Percentiles rank a stretch among this genome's conserved stretches.
phyloP scores from a whole-genome alignment of 2,888 invertebrate species.

The Acronicta aceris region DNA sequence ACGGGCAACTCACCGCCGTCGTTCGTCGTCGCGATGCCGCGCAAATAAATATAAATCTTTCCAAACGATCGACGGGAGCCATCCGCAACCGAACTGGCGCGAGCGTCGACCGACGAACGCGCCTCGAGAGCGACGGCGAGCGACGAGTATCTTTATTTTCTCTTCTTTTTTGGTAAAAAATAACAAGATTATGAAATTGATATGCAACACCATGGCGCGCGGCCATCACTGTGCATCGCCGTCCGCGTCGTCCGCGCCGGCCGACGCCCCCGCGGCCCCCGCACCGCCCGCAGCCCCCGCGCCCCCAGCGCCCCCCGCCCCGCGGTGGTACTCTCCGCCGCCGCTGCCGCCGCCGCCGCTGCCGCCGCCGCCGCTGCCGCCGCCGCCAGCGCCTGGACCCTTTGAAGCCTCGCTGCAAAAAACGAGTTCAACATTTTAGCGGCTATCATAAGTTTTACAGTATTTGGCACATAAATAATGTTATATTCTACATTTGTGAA shows the following conservation, averaged over 20 bases:
- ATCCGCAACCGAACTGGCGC: constrained; percentile 43
- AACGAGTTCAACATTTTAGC: constrained; percentile 6
- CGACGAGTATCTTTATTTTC: constrained; percentile 68
- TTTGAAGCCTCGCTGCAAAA: constrained; percentile 72
- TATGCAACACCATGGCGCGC: constrained; percentile 70
- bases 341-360: constrained; percentile 56
- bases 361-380: constrained; percentile 55
- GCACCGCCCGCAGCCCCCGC: constrained; percentile 35
- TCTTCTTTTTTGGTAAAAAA: constrained; percentile 83
- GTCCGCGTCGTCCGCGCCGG: constrained; percentile 63
- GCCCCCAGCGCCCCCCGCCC: constrained; percentile 45
- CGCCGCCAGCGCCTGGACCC: constrained; percentile 52
- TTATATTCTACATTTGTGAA: too few species aligned
- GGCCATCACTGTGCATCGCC: constrained; percentile 74
- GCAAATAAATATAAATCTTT: constrained; percentile 67
- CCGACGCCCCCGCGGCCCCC: constrained; percentile 48
- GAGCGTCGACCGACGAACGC: constrained; percentile 35
- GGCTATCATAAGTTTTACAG: too few species aligned
- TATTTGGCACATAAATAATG: too few species aligned
- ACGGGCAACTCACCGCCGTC: constrained; percentile 68
- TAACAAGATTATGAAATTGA: constrained; percentile 84
- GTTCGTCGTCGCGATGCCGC: constrained; percentile 63
- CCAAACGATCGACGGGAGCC: constrained; percentile 56
- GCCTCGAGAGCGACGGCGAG: constrained; percentile 48
- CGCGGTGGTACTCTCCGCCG: constrained; percentile 25